Conservation (phyloP, 2,113 vertebrate genomes). For the Sylvilagus bachmani region DNA sequence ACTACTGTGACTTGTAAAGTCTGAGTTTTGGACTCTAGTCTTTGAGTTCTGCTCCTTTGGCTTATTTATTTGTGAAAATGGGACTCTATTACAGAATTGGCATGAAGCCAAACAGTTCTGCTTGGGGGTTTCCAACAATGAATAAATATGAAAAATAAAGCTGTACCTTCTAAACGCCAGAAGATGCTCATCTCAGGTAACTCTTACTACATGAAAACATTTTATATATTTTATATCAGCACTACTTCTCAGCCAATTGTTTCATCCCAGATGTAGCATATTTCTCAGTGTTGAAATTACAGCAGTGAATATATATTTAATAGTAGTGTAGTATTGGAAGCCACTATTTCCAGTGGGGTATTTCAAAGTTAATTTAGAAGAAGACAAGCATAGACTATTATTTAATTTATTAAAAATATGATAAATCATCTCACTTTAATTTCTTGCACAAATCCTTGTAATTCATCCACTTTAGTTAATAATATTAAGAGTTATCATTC, state of each 20-base stretch:
- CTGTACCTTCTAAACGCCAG: slow-evolving; percentile 43
- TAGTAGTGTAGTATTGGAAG: slow-evolving; percentile 22
- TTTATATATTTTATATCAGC: neutral
- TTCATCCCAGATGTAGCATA: neutral
- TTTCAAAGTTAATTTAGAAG: slow-evolving; percentile 58
- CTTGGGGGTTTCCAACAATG: slow-evolving; percentile 31
- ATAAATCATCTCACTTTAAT: slow-evolving; percentile 43
- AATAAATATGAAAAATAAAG: slow-evolving; percentile 48
- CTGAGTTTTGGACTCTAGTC: neutral
- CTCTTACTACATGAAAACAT: neutral
- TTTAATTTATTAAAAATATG: slow-evolving; percentile 49
- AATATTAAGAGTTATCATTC: slow-evolving; percentile 29
- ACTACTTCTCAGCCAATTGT: neutral
- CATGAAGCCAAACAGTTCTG: slow-evolving; percentile 29
- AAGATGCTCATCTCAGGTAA: slow-evolving; percentile 31
- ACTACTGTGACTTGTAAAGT: slow-evolving; percentile 45
- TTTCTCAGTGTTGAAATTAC: slow-evolving; percentile 48
- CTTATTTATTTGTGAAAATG: slow-evolving; percentile 54
- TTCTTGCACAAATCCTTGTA: neutral
- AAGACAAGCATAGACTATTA: neutral
- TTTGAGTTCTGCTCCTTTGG: slow-evolving; percentile 43
- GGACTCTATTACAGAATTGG: slow-evolving; percentile 34
- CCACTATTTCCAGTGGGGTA: neutral
- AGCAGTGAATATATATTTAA: neutral
- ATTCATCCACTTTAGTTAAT: slow-evolving; percentile 38